Base-by-base conservation (phyloP, 2,113 vertebrate species). In the Cyphomyrus discorhynchus region DNA sequence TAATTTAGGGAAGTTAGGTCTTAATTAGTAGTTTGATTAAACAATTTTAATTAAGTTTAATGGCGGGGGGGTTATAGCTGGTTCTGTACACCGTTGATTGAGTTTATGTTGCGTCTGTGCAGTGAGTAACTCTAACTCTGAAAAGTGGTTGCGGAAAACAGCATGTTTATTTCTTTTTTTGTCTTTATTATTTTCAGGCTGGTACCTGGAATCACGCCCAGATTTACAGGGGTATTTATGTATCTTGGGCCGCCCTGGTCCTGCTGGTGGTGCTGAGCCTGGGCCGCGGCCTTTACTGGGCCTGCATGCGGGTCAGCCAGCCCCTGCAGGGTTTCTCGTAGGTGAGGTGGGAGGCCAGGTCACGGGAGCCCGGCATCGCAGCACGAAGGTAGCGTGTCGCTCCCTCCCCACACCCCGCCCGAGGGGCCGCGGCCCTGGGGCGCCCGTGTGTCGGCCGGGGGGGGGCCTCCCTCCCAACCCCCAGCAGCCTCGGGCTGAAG, bases 261-360 rank as follows among this genome's bases (percentile, higher is more conserved):
- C 94, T 98, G 87, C 94, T 97, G 94, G 96, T 96, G 13, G 90
- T 97, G 88, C 90, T 97, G 89, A 97, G 96, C 91, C 92, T 98
- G 90, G 97, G 95, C 47, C 96, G 97, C 90, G 97, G 96, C 27
- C 95, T 97, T 83, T 98, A 98, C 93, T 98, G 97, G 97, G 96
- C 95, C 92, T 98, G 97, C 94, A 95, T 97, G 95, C 93, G 95
- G 91, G 95, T 96, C 93, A 96, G 96, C 93, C 94, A 96, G 91
- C 96, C 96, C 39, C 92, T 96, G 83, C 95, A 96, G 93, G 96
- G 91, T 94, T 95, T 95, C 95, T 95, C 96, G 94, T 96, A 96
- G 88, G n/a, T 27, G 62, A 2, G 24, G 31, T 3, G n/a, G 6
- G 49, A 31, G 82, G 50, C 9, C 47, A 6, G 8, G 8, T 13